Conservation (phyloP, 2,113 vertebrate genomes). For the Ageneiosus marmoratus region DNA sequence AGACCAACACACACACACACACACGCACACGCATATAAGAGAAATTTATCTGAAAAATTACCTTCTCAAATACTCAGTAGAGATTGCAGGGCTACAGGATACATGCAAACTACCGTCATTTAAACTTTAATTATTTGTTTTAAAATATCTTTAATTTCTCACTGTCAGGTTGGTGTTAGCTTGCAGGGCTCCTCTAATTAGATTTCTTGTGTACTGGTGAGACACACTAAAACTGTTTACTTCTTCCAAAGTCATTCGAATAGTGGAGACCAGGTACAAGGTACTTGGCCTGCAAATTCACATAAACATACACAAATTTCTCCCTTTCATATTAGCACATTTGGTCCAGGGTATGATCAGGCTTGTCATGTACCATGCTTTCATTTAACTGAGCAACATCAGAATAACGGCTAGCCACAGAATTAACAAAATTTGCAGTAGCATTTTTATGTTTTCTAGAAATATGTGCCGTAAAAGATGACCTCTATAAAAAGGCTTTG, state of each 20-base stretch:
- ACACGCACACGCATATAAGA: too few relatives aligned
- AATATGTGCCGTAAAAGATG: slow-evolving; percentile 39
- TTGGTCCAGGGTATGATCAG: slow-evolving; percentile 1
- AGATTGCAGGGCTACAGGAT: too few relatives aligned
- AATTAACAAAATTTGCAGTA: slow-evolving; percentile 19
- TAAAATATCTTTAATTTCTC: slow-evolving; percentile 19
- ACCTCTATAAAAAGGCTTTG: slow-evolving; percentile 34
- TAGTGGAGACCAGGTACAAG: slow-evolving; percentile 37
- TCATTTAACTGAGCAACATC: slow-evolving; percentile 12
- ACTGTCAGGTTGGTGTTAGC: slow-evolving; percentile 4
- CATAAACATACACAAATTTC: too few relatives aligned
- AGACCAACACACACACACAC: too few relatives aligned
- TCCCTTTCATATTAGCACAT: slow-evolving; percentile 21
- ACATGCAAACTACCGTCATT: slow-evolving; percentile 7
- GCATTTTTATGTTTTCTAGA: slow-evolving; percentile 42
- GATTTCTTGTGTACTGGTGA: slow-evolving; percentile 24
- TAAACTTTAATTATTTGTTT: not conserved
- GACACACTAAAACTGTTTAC: slow-evolving; percentile 19
- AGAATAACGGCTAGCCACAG: not conserved
- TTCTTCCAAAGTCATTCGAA: slow-evolving; percentile 39
- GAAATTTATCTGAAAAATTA: too few relatives aligned
- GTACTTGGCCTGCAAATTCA: not conserved
- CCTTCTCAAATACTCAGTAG: too few relatives aligned
- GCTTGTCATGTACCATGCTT: not conserved
- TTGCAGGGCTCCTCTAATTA: slow-evolving; percentile 8